Evolutionary conservation across 2,888 invertebrate genomes (phyloP).

Genomic region (Cecidostiba fungosa): DNA sequence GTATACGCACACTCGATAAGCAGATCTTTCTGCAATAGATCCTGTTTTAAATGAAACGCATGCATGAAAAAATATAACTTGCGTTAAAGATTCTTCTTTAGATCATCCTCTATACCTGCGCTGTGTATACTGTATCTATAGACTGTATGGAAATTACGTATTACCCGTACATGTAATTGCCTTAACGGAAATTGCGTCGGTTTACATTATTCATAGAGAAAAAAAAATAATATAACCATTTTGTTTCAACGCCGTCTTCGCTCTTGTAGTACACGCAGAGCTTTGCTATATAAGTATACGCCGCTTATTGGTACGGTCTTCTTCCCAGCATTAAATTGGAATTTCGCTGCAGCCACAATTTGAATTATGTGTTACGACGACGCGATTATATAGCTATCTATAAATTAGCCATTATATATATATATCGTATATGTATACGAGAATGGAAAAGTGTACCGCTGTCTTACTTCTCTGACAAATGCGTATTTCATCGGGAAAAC

Average conservation of each 20-base stretch:
- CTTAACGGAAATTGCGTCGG: conserved; percentile 8
- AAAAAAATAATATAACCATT: conserved; percentile 8
- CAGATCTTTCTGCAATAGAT: neutral
- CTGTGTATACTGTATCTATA: neutral
- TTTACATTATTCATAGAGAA: conserved; percentile 20
- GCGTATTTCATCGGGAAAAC: neutral
- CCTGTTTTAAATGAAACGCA: neutral
- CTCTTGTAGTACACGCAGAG: neutral
- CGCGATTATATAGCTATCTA: neutral
- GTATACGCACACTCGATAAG: neutral
- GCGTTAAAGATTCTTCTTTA: neutral
- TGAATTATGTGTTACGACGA: neutral
- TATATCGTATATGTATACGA: neutral
- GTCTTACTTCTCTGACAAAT: neutral
- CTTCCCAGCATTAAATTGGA: neutral
- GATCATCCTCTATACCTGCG: neutral
- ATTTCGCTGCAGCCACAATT: neutral
- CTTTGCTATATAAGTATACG: too few species aligned
- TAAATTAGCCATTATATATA: neutral
- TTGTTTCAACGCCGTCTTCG: neutral
- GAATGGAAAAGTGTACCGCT: neutral
- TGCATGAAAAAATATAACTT: conserved; percentile 2
- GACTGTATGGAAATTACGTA: neutral
- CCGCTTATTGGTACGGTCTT: too few species aligned
- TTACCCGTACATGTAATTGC: neutral